A percentile compares a stretch with the other conserved stretches of the same genome.
Evolutionary conservation across 2,113 vertebrate species (phyloP).

Genomic region (Silurus asotus): DNA sequence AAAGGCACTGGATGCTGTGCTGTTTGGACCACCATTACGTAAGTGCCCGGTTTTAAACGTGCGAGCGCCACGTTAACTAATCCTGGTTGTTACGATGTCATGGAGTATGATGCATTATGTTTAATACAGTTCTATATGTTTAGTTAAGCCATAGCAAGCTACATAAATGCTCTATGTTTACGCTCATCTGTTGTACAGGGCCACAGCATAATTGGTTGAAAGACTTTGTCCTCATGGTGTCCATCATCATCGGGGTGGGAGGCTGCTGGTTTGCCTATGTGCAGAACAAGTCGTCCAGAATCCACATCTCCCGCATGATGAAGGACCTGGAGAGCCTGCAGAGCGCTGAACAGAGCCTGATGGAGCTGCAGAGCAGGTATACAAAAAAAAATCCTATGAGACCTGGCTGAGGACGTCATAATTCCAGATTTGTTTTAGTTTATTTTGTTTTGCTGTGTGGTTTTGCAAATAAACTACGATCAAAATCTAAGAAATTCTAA

Average conservation of each 20-base stretch:
- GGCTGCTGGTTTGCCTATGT: slow-evolving; percentile 99
- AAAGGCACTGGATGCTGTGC: slow-evolving; percentile 94
- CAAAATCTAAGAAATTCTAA: no score
- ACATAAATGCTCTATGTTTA: not conserved
- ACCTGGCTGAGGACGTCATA: no score
- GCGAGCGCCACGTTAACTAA: not conserved
- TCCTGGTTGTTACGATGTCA: not conserved
- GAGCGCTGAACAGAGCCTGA: slow-evolving; percentile 89
- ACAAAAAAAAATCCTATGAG: not conserved
- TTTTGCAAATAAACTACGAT: no score
- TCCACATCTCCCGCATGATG: slow-evolving; percentile 98
- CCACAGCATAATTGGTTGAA: slow-evolving; percentile 98
- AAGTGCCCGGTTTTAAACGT: slow-evolving; percentile 66
- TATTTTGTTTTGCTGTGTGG: no score
- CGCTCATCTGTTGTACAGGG: slow-evolving; percentile 70
- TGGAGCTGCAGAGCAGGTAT: slow-evolving; percentile 92
- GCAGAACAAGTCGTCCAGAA: slow-evolving; percentile 93
- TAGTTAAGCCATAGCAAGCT: not conserved
- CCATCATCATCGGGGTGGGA: slow-evolving; percentile 94
- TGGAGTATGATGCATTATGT: not conserved
- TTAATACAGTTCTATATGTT: not conserved
- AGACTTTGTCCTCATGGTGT: slow-evolving; percentile 92
- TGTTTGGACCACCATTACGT: slow-evolving; percentile 94
- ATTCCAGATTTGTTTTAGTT: no score
- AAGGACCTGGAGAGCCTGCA: slow-evolving; percentile 97